Conservation (phyloP, 2,888 invertebrate species). For the Pyrochroa serraticornis region DNA sequence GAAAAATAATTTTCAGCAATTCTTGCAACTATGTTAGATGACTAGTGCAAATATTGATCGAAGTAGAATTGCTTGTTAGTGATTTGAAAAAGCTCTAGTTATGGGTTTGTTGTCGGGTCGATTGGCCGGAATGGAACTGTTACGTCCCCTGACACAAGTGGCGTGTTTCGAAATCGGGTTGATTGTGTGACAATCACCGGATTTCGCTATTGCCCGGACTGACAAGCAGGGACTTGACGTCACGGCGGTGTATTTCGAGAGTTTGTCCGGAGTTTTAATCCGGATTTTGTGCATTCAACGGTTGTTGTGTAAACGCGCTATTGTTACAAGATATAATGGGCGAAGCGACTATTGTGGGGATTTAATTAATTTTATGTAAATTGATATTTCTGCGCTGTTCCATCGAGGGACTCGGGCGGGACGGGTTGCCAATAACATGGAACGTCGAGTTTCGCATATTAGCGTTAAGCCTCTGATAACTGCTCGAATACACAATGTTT, state of each 20-base stretch:
- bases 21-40: no score
- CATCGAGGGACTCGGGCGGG: slow-evolving; percentile 1
- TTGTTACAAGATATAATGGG: slow-evolving; percentile 22
- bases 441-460: no score
- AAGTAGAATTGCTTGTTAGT: no score
- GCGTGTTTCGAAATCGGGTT: slow-evolving; percentile 19
- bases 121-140: no score
- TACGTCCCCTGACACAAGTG: slow-evolving; percentile 7
- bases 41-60: no score
- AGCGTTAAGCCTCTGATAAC: no score
- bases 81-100: no score
- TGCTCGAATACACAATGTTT: no score
- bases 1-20: no score
- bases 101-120: no score
- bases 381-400: slow-evolving; percentile 21
- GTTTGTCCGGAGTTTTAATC: slow-evolving; percentile 22
- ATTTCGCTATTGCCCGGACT: slow-evolving; percentile 17
- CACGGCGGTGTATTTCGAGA: slow-evolving; percentile 2
- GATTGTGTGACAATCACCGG: slow-evolving; percentile 19
- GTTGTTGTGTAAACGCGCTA: slow-evolving; percentile 26
- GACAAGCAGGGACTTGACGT: slow-evolving; percentile 14
- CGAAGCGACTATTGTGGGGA: slow-evolving; percentile 22
- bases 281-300: slow-evolving; percentile 21
- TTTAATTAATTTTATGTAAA: slow-evolving; percentile 27
- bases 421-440: slow-evolving; percentile 11